Evolutionary conservation across 2,797 vertebrate species (phyloP).

Genomic region (Zalophus californianus): DNA sequence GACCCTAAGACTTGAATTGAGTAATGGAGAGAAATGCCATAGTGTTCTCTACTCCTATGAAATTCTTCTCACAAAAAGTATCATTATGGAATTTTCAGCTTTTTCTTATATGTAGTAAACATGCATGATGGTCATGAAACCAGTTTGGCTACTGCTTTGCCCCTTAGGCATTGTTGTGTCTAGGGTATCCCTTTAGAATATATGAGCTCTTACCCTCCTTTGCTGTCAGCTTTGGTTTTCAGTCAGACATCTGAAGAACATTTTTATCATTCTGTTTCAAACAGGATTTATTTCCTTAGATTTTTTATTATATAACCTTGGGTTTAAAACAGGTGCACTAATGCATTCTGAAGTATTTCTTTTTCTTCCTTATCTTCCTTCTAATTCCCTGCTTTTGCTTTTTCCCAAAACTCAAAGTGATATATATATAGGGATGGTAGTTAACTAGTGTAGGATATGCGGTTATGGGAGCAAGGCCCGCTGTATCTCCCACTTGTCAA

Average conservation of each 20-base stretch:
- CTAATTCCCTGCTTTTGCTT: conserved; percentile 47
- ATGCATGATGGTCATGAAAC: background rate
- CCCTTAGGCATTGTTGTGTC: background rate
- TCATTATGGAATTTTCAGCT: background rate
- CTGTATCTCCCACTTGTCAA: conserved; percentile 59
- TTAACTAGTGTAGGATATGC: conserved; percentile 57
- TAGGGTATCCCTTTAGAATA: background rate
- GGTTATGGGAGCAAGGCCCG: conserved; percentile 58
- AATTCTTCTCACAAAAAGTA: background rate
- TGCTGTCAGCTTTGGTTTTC: conserved; percentile 41
- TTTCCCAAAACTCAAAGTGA: background rate
- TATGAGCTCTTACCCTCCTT: background rate
- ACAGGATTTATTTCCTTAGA: conserved; percentile 53
- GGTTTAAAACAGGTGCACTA: conserved; percentile 18
- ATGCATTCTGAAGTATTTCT: conserved; percentile 2
- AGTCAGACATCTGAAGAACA: conserved; percentile 21
- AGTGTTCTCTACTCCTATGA: background rate
- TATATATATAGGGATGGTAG: conserved; percentile 44
- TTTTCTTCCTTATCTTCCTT: conserved; percentile 48
- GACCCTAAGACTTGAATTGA: background rate
- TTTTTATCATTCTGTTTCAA: conserved; percentile 49
- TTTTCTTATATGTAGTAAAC: background rate
- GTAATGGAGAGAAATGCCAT: background rate
- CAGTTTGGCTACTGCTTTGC: background rate
- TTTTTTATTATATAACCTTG: conserved; percentile 25